A percentile compares a stretch with the other conserved stretches of the same genome.
These are phyloP conservation scores for Muntiacus muntjak DNA, from an alignment of 2,113 vertebrate species.

Conservation along the genomic window DNA sequence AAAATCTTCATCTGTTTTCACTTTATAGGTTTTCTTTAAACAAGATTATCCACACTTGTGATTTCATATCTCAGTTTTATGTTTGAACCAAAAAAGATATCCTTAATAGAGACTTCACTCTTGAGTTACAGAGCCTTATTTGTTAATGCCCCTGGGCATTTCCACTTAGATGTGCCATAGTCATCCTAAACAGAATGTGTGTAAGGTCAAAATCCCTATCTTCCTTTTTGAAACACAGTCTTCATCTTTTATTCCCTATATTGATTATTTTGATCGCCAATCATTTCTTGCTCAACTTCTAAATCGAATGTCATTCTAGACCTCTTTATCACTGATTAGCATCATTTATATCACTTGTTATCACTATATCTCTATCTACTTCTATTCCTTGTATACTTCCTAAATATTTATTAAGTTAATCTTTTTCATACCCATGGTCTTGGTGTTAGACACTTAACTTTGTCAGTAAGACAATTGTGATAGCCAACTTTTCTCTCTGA, in stretches of 20 bases:
- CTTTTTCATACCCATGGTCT: background rate
- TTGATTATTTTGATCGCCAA: background rate
- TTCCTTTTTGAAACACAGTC: background rate
- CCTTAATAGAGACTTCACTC: background rate
- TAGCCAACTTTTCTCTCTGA: background rate
- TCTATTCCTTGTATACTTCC: background rate
- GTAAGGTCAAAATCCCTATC: background rate
- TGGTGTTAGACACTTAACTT: background rate
- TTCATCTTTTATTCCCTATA: background rate
- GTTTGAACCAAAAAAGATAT: background rate
- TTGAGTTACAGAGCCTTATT: background rate
- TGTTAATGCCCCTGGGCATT: background rate
- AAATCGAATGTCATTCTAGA: background rate
- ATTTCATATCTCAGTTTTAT: background rate
- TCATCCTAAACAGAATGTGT: background rate
- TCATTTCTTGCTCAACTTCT: background rate
- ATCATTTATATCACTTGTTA: background rate
- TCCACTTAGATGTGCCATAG: background rate
- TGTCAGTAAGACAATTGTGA: background rate
- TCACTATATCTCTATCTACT: background rate
- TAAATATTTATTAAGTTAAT: background rate
- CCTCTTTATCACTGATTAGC: background rate
- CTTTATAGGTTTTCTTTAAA: background rate
- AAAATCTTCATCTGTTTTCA: background rate
- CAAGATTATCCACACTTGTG: background rate